Evolutionary conservation across 2,888 invertebrate genomes (phyloP).

Genomic region (Luperina testacea): DNA sequence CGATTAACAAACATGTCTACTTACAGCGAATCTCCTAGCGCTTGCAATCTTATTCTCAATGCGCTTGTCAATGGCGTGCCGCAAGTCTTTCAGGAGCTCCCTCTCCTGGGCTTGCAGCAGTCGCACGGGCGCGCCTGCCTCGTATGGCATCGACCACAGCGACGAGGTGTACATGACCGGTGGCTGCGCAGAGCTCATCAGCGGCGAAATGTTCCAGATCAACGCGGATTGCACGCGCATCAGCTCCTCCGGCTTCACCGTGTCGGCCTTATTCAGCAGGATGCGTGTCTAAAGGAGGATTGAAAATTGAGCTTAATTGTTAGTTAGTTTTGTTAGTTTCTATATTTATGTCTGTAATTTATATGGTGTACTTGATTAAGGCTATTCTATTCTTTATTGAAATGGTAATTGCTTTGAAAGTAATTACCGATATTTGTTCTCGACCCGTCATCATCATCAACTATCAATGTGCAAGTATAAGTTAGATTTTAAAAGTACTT

Average conservation of each 20-base stretch:
- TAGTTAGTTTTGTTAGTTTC: no score
- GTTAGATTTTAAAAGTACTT: neutral
- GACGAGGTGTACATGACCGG: constrained; percentile 97
- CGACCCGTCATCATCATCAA: neutral
- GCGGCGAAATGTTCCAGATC: constrained; percentile 99
- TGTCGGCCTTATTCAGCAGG: constrained; percentile 98
- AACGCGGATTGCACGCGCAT: constrained; percentile 98
- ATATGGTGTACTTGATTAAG: no score
- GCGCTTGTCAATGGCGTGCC: constrained; percentile 95
- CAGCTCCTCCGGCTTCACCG: constrained; percentile 97
- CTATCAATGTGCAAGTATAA: neutral
- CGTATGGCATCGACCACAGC: constrained; percentile 96
- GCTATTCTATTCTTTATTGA: no score
- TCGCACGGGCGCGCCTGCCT: constrained; percentile 94
- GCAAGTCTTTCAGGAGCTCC: constrained; percentile 95
- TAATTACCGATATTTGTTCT: neutral
- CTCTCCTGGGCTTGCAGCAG: constrained; percentile 97
- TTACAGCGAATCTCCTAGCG: constrained; percentile 98
- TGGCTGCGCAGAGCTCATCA: constrained; percentile 98
- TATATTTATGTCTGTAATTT: no score
- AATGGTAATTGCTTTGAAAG: neutral
- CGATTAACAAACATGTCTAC: constrained; percentile 72
- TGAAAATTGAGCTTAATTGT: neutral
- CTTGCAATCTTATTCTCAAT: constrained; percentile 98
- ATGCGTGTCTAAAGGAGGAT: constrained; percentile 93